Evolutionary conservation across 2,113 vertebrate species (phyloP).

Genomic region (Notarius quadriscutis): DNA sequence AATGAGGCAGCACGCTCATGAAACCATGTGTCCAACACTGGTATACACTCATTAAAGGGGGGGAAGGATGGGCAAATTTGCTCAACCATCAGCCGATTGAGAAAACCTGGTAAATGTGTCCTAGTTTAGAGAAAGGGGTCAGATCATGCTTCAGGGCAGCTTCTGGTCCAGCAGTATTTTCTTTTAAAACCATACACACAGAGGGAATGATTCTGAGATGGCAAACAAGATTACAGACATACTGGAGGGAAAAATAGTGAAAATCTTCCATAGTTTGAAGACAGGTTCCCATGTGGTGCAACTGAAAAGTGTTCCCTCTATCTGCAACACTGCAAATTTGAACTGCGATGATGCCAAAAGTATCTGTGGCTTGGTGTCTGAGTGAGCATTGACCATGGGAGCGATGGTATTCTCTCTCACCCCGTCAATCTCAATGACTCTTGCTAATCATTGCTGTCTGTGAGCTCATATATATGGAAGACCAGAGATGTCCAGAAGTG

Average conservation of each 20-base stretch:
- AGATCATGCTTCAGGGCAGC: not conserved
- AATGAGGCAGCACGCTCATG: slow-evolving; percentile 14
- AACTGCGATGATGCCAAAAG: not conserved
- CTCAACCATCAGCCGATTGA: not conserved
- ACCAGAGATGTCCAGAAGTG: no score
- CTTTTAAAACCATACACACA: not conserved
- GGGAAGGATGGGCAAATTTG: not conserved
- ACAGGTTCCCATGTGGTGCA: not conserved
- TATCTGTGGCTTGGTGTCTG: not conserved
- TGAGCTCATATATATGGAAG: not conserved
- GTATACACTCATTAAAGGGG: not conserved
- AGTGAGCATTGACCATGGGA: not conserved
- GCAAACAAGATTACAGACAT: not conserved
- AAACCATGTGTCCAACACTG: not conserved
- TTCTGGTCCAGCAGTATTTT: not conserved
- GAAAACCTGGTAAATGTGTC: not conserved
- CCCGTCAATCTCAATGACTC: not conserved
- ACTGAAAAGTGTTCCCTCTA: not conserved
- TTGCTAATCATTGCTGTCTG: not conserved
- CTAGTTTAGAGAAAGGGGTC: not conserved
- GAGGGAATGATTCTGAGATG: not conserved
- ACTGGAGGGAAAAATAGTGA: not conserved
- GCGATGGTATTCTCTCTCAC: not conserved
- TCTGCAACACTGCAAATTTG: not conserved
- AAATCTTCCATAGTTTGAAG: not conserved